Base-by-base conservation (phyloP, 2,888 invertebrate species). In the Mongoloraphidia duomilia region DNA sequence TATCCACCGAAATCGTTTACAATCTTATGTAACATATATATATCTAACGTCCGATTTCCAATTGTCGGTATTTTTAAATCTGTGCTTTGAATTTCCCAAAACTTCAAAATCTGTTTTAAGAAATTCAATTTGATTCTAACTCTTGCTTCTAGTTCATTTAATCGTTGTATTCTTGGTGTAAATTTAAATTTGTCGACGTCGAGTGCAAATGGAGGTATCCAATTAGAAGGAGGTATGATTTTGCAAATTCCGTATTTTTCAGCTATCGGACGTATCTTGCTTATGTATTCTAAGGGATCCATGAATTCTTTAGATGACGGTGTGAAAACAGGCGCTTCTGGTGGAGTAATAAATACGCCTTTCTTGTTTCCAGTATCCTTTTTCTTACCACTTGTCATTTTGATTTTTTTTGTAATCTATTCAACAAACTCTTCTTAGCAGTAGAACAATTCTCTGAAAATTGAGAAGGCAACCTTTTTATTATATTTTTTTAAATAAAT, bases 131-230 rank as follows among this genome's bases (percentile, higher is more conserved):
- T 82, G 49, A 83, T 73, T 54, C 85, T 70, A 42, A 82, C 81
- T 58, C 80, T 77, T 53, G 83, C 85, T 76, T 81, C 71, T 57
- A 77, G 65, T 59, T 73, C 73, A 56, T 72, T 73, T 36, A 73
- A 65, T 66, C 72, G 72, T 61, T 73, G 72, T 61, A 73, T 72
- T 57, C 73, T 68, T 59, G 73, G 73, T 53, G 70, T 70, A 59
- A 73, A 73, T 63, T 71, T 72, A 60, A 73, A 65, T 66, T 71
- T 72, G 60, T 83, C 80, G 49, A 82, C 77, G 68, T 86, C 79
- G 56, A 86, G 77, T 41, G 82, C 82, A 74, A 86, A 86, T 46
- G 85, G 84, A 56, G 85, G 84, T 61, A 82, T 80, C 82, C 84
- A 86, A 55, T 77, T 75, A 61, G 76, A 65, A 47, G 85, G 85